Evolutionary conservation across 2,888 invertebrate species (phyloP), one percentile per base, ranked within the genome.

Genomic region (Parnassius orleans): DNA sequence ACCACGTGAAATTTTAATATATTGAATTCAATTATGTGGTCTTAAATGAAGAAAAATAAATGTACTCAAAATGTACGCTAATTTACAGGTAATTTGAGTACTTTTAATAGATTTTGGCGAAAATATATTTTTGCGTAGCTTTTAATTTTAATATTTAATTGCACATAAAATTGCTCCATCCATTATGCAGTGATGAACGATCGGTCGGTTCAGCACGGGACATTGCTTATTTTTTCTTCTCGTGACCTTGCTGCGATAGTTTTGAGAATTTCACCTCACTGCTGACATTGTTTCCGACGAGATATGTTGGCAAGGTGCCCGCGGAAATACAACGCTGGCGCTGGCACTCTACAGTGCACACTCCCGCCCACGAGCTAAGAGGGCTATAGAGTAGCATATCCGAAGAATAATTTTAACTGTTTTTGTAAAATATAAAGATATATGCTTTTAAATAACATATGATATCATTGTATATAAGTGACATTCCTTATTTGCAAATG

Each of bases 261-360:
- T 53, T 44, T 54, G 54, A 55, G 60, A 63, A 65, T 65, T 63
- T 60, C 61, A 52, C 60, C 57, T 60, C 60, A 24, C 57, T 43
- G 62, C 62, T 54, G 62, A 65, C 65, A 65, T 60, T 63, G 62
- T 61, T 61, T 9, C 14, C 57, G 43, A 48, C 33, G 42, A 57
- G 57, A 62, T 62, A 48, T 9, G 42, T 57, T 62, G 61, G 61
- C 61, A 43, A 9, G 10, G 2, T 43, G 61, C 61, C 61, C 47
- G 48, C 47, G 57, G 57, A 53, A 48, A 42, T 47, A 59, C 51
- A 52, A 43, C 57, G 52, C 53, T 57, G 61, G 61, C 61, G 51
- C 15, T 15, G 48, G 48, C 48, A 14, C n/a, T 48, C 47, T 24
- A 24, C 41, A 11, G 14, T 48, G 53, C 33, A 24, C 19, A 19